A percentile compares a stretch with the other conserved stretches of the same genome.
phyloP scores from a whole-genome alignment of 92 coral and sea anemone genomes.

The Nematostella vectensis region DNA sequence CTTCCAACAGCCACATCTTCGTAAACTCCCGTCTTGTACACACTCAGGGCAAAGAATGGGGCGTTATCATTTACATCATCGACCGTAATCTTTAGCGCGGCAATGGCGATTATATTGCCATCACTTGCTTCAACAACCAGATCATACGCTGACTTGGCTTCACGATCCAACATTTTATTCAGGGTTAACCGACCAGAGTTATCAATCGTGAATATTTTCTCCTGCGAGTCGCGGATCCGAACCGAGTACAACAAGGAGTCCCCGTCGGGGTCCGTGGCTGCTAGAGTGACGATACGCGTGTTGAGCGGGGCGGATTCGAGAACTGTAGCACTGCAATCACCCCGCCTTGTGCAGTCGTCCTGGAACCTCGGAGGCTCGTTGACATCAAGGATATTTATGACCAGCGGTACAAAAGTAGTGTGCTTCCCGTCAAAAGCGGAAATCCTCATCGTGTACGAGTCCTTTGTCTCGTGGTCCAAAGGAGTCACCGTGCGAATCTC shows the following conservation, averaged over 20 bases:
- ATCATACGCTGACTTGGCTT: conserved; percentile 42
- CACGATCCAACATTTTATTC: conserved; percentile 55
- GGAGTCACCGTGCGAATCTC: conserved; percentile 29
- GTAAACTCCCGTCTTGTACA: conserved; percentile 34
- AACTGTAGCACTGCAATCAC: conserved; percentile 42
- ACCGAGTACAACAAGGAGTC: conserved; percentile 34
- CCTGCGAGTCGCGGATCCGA: conserved; percentile 37
- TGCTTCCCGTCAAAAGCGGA: conserved; percentile 46
- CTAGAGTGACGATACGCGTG: conserved; percentile 12
- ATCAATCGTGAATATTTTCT: conserved; percentile 35
- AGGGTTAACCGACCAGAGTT: conserved; percentile 40
- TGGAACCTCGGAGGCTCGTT: conserved; percentile 65
- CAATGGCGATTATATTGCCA: conserved; percentile 59
- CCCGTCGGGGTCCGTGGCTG: conserved; percentile 66
- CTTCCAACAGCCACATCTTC: conserved; percentile 50
- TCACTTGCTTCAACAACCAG: conserved; percentile 59
- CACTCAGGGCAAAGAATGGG: conserved; percentile 48
- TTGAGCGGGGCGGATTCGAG: conserved; percentile 23
- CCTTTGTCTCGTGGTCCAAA: conserved; percentile 50
- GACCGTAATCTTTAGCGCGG: conserved; percentile 44
- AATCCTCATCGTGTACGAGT: conserved; percentile 40
- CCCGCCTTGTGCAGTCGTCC: conserved; percentile 24
- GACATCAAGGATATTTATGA: conserved; percentile 38
- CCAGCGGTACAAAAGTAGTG: conserved; percentile 21
- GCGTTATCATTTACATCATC: conserved; percentile 61